Percentiles rank a stretch among this genome's conserved stretches.
Evolutionary conservation across 2,888 invertebrate genomes (phyloP).

Genomic region (Prosapia bicincta): DNA sequence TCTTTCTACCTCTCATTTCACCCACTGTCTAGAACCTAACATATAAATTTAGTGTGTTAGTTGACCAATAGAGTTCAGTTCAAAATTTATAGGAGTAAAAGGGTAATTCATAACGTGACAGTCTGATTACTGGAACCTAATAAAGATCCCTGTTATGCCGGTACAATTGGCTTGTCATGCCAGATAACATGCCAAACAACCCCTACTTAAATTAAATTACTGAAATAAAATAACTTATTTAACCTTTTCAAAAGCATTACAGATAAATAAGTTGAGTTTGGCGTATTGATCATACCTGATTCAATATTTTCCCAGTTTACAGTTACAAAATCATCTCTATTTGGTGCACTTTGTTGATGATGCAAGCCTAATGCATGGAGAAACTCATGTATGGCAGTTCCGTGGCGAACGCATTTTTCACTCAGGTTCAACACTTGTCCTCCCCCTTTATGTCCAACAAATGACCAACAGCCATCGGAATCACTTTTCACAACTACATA

Average conservation of each 20-base stretch:
- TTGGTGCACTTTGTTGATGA: constrained; percentile 52
- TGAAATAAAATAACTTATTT: background rate
- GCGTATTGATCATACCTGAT: constrained; percentile 41
- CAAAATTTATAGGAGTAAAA: no score
- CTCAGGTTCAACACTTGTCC: constrained; percentile 56
- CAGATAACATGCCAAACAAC: no score
- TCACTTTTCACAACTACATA: constrained; percentile 54
- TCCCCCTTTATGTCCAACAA: constrained; percentile 58
- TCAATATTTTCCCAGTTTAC: constrained; percentile 49
- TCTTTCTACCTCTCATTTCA: no score
- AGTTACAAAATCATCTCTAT: constrained; percentile 50
- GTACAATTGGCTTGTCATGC: no score
- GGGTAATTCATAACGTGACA: no score
- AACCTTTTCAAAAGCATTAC: background rate
- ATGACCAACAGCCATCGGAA: constrained; percentile 61
- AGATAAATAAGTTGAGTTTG: no score
- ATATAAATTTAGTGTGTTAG: no score
- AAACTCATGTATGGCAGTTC: constrained; percentile 55
- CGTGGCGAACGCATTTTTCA: constrained; percentile 45
- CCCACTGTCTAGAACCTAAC: no score
- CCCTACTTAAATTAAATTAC: background rate
- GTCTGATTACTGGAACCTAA: no score
- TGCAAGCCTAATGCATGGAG: constrained; percentile 52
- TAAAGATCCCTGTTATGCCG: no score
- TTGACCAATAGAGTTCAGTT: no score